Evolutionary conservation across 2,797 vertebrate species (phyloP).

Genomic region (Cirrhinus mrigala): DNA sequence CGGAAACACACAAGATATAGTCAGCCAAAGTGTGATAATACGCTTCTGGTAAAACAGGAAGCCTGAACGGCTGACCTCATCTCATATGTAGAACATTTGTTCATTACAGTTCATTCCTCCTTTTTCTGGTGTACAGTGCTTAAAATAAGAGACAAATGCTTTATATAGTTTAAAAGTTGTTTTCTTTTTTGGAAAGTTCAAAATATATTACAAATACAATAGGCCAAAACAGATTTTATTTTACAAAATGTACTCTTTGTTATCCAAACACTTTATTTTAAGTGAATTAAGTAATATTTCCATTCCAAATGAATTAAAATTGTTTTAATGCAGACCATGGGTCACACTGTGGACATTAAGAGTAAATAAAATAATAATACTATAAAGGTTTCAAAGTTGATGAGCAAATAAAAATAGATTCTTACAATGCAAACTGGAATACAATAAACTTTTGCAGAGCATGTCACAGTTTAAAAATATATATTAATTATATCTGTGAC

Average conservation of each 20-base stretch:
- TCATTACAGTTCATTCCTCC: not conserved
- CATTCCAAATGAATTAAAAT: not conserved
- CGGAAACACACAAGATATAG: slow-evolving; percentile 41
- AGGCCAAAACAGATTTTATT: slow-evolving; percentile 11
- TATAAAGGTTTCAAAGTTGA: not conserved
- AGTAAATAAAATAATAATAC: slow-evolving; percentile 32
- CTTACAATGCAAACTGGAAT: not conserved
- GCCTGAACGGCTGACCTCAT: slow-evolving; percentile 28
- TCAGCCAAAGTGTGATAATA: slow-evolving; percentile 50
- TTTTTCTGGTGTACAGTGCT: not conserved
- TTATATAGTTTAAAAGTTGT: not conserved
- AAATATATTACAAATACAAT: slow-evolving; percentile 47
- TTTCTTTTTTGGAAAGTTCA: not conserved
- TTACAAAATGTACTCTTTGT: not conserved
- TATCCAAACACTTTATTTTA: not conserved
- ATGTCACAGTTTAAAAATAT: slow-evolving; percentile 22
- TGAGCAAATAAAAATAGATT: not conserved
- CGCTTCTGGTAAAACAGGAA: slow-evolving; percentile 51
- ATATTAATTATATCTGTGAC: slow-evolving; percentile 21
- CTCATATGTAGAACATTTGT: slow-evolving; percentile 8
- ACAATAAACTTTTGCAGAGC: not conserved
- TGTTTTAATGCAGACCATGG: slow-evolving; percentile 26
- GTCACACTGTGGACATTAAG: slow-evolving; percentile 7
- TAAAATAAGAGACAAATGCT: slow-evolving; percentile 7
- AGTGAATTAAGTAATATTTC: not conserved